Evolutionary conservation across 2,888 invertebrate genomes (phyloP).

Genomic region (Asteroscopus sphinx): DNA sequence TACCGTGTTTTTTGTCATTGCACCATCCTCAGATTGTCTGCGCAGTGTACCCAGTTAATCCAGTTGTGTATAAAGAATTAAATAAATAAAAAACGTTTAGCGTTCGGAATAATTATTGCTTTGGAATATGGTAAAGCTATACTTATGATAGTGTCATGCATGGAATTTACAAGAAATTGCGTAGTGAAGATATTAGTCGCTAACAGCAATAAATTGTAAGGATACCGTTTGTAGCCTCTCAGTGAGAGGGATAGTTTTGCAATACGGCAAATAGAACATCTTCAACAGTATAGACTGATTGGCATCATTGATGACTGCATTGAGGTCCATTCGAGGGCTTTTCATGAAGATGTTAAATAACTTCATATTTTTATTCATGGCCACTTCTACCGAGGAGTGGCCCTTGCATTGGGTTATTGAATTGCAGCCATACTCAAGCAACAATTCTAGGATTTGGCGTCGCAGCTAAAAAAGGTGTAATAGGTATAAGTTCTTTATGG

Average conservation of each 20-base stretch:
- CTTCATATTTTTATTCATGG: conserved; percentile 66
- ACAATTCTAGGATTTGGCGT: conserved; percentile 66
- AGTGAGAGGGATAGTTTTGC: conserved; percentile 61
- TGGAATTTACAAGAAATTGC: too few relatives aligned
- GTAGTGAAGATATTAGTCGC: too few relatives aligned
- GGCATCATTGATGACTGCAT: conserved; percentile 72
- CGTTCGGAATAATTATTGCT: too few relatives aligned
- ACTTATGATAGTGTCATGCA: too few relatives aligned
- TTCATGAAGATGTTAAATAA: conserved; percentile 74
- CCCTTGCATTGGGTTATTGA: conserved; percentile 71
- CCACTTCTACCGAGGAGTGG: conserved; percentile 72
- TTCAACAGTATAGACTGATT: conserved; percentile 78
- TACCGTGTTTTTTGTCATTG: too few relatives aligned
- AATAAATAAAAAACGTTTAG: too few relatives aligned
- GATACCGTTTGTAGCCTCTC: conserved; percentile 75
- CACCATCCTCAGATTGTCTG: too few relatives aligned
- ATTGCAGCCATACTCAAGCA: conserved; percentile 73
- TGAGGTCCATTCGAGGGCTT: conserved; percentile 71
- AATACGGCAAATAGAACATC: conserved; percentile 73
- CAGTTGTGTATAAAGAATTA: too few relatives aligned
- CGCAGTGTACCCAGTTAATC: too few relatives aligned
- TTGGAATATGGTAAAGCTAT: too few relatives aligned
- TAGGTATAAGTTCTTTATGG: too few relatives aligned
- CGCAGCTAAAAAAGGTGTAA: conserved; percentile 70
- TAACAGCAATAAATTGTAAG: too few relatives aligned